These are phyloP conservation scores for Anguilla rostrata DNA, from an alignment of 2,113 vertebrate species.

Conservation along the genomic window DNA sequence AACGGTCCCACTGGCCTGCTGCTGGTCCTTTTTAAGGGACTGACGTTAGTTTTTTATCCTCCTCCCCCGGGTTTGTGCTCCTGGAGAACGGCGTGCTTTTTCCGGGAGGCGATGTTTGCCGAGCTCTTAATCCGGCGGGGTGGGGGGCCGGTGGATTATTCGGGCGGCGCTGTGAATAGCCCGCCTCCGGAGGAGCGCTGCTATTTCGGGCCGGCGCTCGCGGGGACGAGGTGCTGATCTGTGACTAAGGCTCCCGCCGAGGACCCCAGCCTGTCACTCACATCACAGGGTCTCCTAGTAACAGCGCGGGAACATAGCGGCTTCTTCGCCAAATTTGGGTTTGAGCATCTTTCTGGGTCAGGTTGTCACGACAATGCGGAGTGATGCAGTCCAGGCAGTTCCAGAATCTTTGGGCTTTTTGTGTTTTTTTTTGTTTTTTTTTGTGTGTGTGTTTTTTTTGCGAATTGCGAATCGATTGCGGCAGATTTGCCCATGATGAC, in stretches of 20 bases:
- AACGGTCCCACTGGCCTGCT: background rate
- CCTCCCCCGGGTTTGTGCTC: background rate
- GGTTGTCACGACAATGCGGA: background rate
- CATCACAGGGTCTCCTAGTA: background rate
- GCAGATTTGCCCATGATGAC: too few relatives aligned
- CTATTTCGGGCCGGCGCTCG: background rate
- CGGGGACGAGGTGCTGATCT: slow-evolving; percentile 12
- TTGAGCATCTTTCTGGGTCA: background rate
- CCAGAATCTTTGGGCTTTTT: background rate
- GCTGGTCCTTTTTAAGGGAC: background rate
- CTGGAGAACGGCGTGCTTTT: background rate
- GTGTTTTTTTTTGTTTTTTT: too few relatives aligned
- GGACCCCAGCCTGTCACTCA: background rate
- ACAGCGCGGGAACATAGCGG: background rate
- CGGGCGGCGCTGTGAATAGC: slow-evolving; percentile 7
- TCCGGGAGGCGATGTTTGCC: slow-evolving; percentile 11
- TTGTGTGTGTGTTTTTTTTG: too few relatives aligned
- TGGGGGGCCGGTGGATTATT: slow-evolving; percentile 3
- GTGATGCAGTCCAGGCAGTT: background rate
- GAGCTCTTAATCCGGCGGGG: slow-evolving; percentile 7
- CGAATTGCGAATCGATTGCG: too few relatives aligned
- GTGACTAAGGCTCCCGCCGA: background rate
- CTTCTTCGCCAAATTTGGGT: background rate
- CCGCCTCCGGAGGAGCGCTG: background rate
- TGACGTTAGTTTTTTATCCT: background rate